A percentile compares a stretch with the other conserved stretches of the same genome.
Conservation (phyloP, 2,797 vertebrate species). For the Otolemur crassicaudatus region DNA sequence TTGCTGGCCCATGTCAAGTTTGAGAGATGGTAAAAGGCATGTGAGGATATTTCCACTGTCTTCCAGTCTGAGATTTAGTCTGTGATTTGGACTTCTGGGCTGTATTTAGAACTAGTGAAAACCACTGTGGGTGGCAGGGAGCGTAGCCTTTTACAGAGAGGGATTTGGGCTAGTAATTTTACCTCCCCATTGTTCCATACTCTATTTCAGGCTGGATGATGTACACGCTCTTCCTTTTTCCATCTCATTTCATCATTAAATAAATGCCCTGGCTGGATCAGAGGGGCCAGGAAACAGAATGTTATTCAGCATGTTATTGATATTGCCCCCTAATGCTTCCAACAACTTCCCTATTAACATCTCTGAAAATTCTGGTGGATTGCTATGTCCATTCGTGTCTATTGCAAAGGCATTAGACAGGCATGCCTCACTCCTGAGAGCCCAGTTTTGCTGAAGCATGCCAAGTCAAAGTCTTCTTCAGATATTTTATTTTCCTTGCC, state of each 20-base stretch:
- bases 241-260: background rate
- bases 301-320: background rate
- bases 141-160: background rate
- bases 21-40: background rate
- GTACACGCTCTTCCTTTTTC: background rate
- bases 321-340: background rate
- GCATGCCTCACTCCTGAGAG: background rate
- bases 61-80: background rate
- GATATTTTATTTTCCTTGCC: background rate
- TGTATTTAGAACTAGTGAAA: background rate
- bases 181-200: background rate
- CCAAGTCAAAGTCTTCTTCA: background rate
- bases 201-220: background rate
- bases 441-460: background rate
- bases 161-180: background rate
- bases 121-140: background rate
- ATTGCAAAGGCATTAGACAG: too few species aligned
- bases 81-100: background rate
- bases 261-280: background rate
- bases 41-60: rapidly evolving
- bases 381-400: background rate
- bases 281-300: background rate
- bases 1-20: background rate
- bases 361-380: background rate
- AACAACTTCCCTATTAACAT: background rate